Percentiles rank a stretch among this genome's conserved stretches.
Evolutionary conservation across 2,888 invertebrate species (phyloP).

Genomic region (Taenaris catops): DNA sequence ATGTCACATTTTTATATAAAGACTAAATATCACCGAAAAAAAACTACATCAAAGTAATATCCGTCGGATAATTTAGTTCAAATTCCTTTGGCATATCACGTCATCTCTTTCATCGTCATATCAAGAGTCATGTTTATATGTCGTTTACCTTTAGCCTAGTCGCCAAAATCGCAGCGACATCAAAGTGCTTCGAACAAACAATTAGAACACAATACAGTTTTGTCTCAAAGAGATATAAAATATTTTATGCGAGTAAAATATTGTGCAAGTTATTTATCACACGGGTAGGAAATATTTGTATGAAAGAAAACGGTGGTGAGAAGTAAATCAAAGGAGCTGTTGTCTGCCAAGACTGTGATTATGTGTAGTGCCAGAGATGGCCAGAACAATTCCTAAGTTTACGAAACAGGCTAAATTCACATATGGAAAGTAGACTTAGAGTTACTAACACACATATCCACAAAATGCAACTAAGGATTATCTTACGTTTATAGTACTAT

Average conservation of each 20-base stretch:
- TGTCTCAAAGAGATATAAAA: conserved; percentile 27
- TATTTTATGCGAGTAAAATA: conserved; percentile 22
- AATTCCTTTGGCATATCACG: conserved; percentile 15
- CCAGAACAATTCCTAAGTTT: no score
- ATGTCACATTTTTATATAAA: no score
- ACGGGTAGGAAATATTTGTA: conserved; percentile 33
- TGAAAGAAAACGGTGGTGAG: conserved; percentile 47
- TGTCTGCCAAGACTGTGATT: conserved; percentile 58
- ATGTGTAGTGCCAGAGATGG: conserved; percentile 20
- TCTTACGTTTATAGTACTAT: no score
- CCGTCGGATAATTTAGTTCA: no score
- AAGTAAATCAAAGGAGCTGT: conserved; percentile 65
- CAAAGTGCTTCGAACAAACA: conserved; percentile 24
- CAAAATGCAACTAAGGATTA: no score
- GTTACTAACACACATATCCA: no score
- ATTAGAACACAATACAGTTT: conserved; percentile 27
- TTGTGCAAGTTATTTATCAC: conserved; percentile 30
- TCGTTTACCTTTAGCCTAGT: conserved; percentile 18
- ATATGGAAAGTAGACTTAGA: no score
- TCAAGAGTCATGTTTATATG: conserved; percentile 19
- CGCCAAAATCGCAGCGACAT: conserved; percentile 22
- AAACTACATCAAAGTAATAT: conserved; percentile 17
- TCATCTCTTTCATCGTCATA: conserved; percentile 24
- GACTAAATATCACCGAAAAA: conserved; percentile 9
- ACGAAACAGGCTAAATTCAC: no score